Base-by-base conservation (phyloP, 2,888 invertebrate species). In the Gibbula magus region DNA sequence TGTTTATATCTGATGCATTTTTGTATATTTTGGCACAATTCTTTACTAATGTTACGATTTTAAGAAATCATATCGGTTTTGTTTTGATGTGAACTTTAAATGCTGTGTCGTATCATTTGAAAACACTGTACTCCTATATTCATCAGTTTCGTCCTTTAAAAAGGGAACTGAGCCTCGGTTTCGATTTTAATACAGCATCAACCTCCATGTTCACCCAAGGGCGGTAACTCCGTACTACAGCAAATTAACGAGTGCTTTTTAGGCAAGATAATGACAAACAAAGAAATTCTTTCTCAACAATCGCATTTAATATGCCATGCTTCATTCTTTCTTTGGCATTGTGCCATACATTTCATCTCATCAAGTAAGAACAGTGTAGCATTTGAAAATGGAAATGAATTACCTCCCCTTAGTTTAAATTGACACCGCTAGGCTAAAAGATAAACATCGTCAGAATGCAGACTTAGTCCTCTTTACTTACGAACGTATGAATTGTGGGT, bases 311-410 rank as follows among this genome's bases (percentile, higher is more conserved):
- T 61, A 61, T 61, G 61, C 61, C 61, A 61, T 25, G 25, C 61
- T 29, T 29, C 61, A 61, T 29, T 61, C 61, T 29, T 29, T 79
- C 78, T 73, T 75, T 83, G 83, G 79, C 81, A 79, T 78, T 75
- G 66, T 79, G 81, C 81, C 83, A 81, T 81, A 80, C 83, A 80
- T 79, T 75, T 78, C 77, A 54, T 83, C 83, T 83, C 80, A 79
- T 73, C 83, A 81, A 81, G 83, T 81, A 83, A 83, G 83, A 83
- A 78, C 61, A 18, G 61, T 61, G 61, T 61, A 61, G 61, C 61
- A 61, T 61, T 61, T 61, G 29, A 25, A 22, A 16, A 61, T 61
- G 61, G 29, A 61, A 61, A 61, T 61, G 29, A 61, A 61, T 61
- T 25, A 61, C 25, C 61, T 61, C 61, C 61, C 18, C 22, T 20